These are phyloP conservation scores for Syngnathus floridae DNA, from an alignment of 2,113 vertebrate species.

Conservation along the genomic window DNA sequence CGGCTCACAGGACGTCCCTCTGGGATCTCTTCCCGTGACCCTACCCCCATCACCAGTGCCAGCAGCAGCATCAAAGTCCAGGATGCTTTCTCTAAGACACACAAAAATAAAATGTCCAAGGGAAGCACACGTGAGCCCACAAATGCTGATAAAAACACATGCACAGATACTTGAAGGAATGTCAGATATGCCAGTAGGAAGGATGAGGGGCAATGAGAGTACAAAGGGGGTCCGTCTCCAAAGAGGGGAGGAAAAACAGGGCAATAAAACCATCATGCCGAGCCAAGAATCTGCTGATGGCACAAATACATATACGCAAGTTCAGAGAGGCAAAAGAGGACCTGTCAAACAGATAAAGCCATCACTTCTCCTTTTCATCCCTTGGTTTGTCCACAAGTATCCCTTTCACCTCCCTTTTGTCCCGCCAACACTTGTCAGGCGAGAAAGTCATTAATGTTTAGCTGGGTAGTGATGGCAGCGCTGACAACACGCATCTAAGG, in stretches of 20 bases:
- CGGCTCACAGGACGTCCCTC: conserved; percentile 25
- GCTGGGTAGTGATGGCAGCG: conserved; percentile 53
- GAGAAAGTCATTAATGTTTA: conserved; percentile 72
- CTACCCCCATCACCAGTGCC: conserved; percentile 27
- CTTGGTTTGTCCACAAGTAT: conserved; percentile 60
- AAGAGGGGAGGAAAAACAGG: conserved; percentile 59
- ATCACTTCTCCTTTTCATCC: conserved; percentile 64
- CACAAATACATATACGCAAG: conserved; percentile 66
- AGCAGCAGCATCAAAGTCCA: conserved; percentile 61
- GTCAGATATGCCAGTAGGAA: conserved; percentile 59
- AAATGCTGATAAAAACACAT: conserved; percentile 21
- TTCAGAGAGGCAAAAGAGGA: conserved; percentile 60
- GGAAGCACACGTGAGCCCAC: conserved; percentile 26
- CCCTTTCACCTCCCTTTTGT: conserved; percentile 57
- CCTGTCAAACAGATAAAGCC: conserved; percentile 64
- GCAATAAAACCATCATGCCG: conserved; percentile 66
- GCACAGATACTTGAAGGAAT: conserved; percentile 53
- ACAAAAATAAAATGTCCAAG: conserved; percentile 22
- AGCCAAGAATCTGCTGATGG: conserved; percentile 76
- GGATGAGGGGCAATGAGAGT: conserved; percentile 56
- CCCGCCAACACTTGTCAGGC: conserved; percentile 55
- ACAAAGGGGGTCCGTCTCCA: conserved; percentile 61
- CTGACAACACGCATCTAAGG: conserved; percentile 64
- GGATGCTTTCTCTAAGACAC: conserved; percentile 43
- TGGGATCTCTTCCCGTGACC: conserved; percentile 47